phyloP scores from a whole-genome alignment of 2,888 invertebrate species.

The Hypomecis atomaria region DNA sequence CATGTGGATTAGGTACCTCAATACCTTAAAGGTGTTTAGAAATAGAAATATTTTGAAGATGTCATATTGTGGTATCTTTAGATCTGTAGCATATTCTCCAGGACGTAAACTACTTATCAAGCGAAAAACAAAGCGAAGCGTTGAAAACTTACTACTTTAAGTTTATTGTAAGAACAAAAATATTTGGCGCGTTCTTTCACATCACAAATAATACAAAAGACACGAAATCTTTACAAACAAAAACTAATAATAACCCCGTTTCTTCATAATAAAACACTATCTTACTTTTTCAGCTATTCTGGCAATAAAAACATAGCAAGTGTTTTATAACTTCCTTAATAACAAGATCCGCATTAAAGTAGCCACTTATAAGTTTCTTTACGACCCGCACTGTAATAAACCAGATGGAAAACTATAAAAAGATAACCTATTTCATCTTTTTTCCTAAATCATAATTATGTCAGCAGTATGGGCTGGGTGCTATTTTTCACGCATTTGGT shows the following conservation, averaged over 20 bases:
- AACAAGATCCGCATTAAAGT: slow-evolving; percentile 29
- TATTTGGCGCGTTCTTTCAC: too few relatives aligned
- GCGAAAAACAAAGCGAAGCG: too few relatives aligned
- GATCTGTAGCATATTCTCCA: too few relatives aligned
- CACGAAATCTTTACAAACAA: neutral
- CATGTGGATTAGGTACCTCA: too few relatives aligned
- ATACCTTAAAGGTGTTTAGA: too few relatives aligned
- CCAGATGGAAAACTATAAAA: slow-evolving; percentile 46
- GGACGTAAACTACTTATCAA: too few relatives aligned
- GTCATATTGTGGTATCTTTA: too few relatives aligned
- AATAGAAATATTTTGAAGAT: too few relatives aligned
- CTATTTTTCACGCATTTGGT: too few relatives aligned
- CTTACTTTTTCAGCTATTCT: slow-evolving; percentile 11
- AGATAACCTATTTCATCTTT: slow-evolving; percentile 42
- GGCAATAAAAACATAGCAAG: slow-evolving; percentile 25
- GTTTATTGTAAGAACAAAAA: too few relatives aligned
- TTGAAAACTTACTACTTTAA: too few relatives aligned
- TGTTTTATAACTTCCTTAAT: slow-evolving; percentile 34
- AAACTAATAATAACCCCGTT: neutral
- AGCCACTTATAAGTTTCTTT: slow-evolving; percentile 43
- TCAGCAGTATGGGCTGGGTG: slow-evolving; percentile 19
- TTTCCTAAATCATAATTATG: slow-evolving; percentile 27
- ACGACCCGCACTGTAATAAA: slow-evolving; percentile 41
- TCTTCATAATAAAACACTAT: neutral
- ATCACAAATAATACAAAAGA: neutral